Conservation (phyloP, 2,797 vertebrate genomes). For the Vespertilio murinus region DNA sequence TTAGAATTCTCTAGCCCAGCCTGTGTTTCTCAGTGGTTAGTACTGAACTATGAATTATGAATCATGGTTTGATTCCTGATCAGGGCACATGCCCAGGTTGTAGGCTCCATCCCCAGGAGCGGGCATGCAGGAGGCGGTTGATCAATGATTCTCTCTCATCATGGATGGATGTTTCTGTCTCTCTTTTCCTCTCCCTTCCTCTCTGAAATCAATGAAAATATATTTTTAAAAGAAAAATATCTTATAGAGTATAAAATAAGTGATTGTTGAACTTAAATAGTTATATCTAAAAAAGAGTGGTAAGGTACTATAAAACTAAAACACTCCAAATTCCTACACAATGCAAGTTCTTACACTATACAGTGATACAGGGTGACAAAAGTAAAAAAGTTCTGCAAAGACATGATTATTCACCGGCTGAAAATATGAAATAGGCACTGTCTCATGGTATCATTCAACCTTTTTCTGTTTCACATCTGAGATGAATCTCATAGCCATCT, state of each 20-base stretch:
- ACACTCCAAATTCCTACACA: not conserved
- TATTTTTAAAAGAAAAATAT: not conserved
- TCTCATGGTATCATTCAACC: not conserved
- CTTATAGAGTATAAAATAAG: not conserved
- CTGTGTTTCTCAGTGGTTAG: too few species aligned
- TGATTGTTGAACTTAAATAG: not conserved
- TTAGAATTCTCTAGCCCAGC: not conserved
- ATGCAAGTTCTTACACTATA: not conserved
- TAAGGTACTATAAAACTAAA: constrained; percentile 8
- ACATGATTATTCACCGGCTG: not conserved
- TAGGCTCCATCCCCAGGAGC: too few species aligned
- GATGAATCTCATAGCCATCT: not conserved
- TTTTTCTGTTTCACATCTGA: constrained; percentile 9
- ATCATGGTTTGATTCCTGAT: too few species aligned
- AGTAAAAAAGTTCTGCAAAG: not conserved
- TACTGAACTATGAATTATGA: too few species aligned
- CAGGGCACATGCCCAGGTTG: too few species aligned
- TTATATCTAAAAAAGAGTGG: not conserved
- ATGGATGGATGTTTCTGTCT: too few species aligned
- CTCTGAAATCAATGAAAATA: too few species aligned
- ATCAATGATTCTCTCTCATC: too few species aligned
- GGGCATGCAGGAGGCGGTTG: too few species aligned
- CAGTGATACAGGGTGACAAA: not conserved
- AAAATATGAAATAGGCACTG: not conserved
- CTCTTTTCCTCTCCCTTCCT: too few species aligned